Percentiles rank a stretch among this genome's conserved stretches.
Evolutionary conservation across 2,113 vertebrate species (phyloP).

Genomic region (Trematocara marginatum): DNA sequence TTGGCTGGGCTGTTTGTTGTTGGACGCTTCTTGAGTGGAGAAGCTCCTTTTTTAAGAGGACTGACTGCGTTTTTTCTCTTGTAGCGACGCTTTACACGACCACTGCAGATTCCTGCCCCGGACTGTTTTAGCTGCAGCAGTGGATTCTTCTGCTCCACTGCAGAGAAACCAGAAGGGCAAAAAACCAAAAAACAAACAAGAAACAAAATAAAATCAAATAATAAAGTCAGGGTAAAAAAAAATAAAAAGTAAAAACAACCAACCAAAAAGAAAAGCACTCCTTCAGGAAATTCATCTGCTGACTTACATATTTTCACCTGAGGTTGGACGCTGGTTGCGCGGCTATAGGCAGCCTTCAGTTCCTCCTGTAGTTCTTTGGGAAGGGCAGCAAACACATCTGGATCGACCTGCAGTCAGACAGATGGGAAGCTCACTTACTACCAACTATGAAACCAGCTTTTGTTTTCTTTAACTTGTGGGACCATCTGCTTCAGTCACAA

Average conservation of each 20-base stretch:
- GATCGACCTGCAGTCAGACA: conserved; percentile 82
- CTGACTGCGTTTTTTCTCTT: conserved; percentile 79
- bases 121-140: conserved; percentile 79
- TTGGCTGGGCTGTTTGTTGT: conserved; percentile 78
- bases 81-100: conserved; percentile 80
- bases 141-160: conserved; percentile 81
- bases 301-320: conserved; percentile 59
- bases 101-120: conserved; percentile 21
- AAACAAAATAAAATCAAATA: neutral
- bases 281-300: neutral
- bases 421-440: neutral
- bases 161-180: neutral
- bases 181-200: neutral
- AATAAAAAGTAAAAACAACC: neutral
- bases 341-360: conserved; percentile 85
- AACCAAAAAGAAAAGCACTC: neutral
- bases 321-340: conserved; percentile 66
- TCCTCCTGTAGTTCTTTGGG: conserved; percentile 92
- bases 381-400: conserved; percentile 92
- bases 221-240: neutral
- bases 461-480: neutral
- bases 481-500: neutral
- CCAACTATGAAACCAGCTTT: neutral
- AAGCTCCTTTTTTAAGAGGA: conserved; percentile 79
- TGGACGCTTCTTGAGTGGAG: conserved; percentile 80